Evolutionary conservation across 2,113 vertebrate species (phyloP).

Genomic region (Bostrychus sinensis): DNA sequence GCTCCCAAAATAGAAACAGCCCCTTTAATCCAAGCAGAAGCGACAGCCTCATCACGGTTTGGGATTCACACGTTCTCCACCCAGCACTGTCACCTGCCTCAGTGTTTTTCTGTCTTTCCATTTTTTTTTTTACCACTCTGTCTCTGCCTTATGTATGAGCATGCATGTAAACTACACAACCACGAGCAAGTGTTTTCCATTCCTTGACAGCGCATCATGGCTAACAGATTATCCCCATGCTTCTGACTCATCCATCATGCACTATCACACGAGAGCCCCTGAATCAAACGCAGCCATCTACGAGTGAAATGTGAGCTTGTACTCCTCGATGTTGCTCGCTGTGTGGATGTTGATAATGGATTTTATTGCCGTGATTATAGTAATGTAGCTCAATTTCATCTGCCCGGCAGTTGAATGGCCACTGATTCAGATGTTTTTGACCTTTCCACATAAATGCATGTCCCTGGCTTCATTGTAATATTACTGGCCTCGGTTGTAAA

Average conservation of each 20-base stretch:
- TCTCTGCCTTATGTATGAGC: background rate
- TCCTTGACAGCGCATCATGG: slow-evolving; percentile 33
- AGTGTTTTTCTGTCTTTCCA: slow-evolving; percentile 20
- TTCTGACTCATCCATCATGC: slow-evolving; percentile 35
- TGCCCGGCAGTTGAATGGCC: slow-evolving; percentile 5
- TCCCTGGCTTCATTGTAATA: background rate
- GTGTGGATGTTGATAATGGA: slow-evolving; percentile 34
- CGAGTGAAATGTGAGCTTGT: slow-evolving; percentile 16
- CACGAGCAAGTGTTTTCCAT: slow-evolving; percentile 29
- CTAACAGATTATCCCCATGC: slow-evolving; percentile 29
- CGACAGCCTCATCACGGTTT: slow-evolving; percentile 37
- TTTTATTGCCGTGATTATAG: slow-evolving; percentile 42
- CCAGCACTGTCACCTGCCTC: slow-evolving; percentile 36
- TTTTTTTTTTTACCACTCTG: background rate
- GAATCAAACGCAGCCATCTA: slow-evolving; percentile 45
- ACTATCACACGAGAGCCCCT: slow-evolving; percentile 22
- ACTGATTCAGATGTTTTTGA: slow-evolving; percentile 21
- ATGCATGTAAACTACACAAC: slow-evolving; percentile 1
- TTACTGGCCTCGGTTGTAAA: background rate
- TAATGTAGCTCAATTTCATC: slow-evolving; percentile 32
- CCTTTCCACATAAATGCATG: slow-evolving; percentile 37
- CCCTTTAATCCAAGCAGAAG: slow-evolving; percentile 50
- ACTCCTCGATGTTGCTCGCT: slow-evolving; percentile 8
- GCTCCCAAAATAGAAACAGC: slow-evolving; percentile 58
- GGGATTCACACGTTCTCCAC: slow-evolving; percentile 36